These are phyloP conservation scores for Indicator maculatus DNA, from an alignment of 2,113 vertebrate genomes.

Conservation along the genomic window DNA sequence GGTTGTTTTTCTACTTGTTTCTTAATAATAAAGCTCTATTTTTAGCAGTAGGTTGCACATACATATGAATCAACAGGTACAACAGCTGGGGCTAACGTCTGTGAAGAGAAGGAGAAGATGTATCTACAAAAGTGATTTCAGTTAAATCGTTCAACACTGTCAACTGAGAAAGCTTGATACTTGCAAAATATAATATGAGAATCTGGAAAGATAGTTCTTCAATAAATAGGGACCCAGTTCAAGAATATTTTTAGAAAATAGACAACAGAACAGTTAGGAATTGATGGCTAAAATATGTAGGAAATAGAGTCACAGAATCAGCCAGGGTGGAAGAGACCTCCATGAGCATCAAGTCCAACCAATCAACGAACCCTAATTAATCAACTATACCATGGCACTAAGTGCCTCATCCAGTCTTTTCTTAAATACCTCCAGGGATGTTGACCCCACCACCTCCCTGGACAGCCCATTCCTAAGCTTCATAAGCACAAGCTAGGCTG, in stretches of 20 bases:
- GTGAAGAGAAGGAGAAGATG: neutral
- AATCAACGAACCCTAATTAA: too few species aligned
- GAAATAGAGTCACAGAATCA: neutral
- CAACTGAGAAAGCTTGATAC: neutral
- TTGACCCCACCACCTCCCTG: too few species aligned
- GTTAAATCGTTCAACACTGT: neutral
- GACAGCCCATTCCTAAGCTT: neutral
- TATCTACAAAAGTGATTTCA: neutral
- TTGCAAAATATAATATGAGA: neutral
- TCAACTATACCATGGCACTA: too few species aligned
- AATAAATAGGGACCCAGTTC: neutral
- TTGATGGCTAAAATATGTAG: neutral
- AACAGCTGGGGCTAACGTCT: neutral
- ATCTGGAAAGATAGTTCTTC: neutral
- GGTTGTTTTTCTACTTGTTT: neutral
- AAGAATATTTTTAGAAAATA: neutral
- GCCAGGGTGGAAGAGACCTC: too few species aligned
- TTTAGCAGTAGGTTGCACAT: neutral
- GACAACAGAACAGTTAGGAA: neutral
- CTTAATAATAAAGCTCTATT: neutral
- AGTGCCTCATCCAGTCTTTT: too few species aligned
- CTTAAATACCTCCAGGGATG: too few species aligned
- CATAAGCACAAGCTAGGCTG: neutral
- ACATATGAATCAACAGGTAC: neutral
- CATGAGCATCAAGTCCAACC: too few species aligned